phyloP scores from a whole-genome alignment of 2,888 invertebrate genomes.

The Unio delphinus region DNA sequence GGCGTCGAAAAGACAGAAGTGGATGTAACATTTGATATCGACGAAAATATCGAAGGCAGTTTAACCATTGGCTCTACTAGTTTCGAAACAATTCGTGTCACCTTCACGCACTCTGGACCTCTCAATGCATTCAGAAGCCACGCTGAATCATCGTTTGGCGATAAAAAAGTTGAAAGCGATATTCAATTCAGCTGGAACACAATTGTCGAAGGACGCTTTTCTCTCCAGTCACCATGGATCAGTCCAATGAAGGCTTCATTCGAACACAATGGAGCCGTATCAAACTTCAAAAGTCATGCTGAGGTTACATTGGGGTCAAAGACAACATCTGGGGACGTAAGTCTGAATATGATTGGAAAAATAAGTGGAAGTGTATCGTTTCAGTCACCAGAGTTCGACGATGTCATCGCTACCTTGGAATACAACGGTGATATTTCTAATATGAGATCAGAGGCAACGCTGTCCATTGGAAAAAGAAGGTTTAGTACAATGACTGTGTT shows the following conservation, averaged over 20 bases:
- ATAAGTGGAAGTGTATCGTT: too few species aligned
- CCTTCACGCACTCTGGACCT: conserved; percentile 14
- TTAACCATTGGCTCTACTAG: conserved; percentile 40
- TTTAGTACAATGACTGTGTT: too few species aligned
- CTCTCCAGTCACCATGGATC: conserved; percentile 17
- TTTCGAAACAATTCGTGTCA: conserved; percentile 20
- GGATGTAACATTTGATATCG: conserved; percentile 11
- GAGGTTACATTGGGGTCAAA: conserved; percentile 19
- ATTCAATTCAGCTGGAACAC: too few species aligned
- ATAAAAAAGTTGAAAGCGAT: too few species aligned
- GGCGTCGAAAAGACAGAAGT: conserved; percentile 1
- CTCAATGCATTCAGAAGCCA: conserved; percentile 1
- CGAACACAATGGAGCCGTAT: conserved; percentile 18
- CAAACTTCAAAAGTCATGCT: conserved; percentile 18
- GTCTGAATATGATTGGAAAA: not conserved
- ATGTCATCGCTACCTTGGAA: too few species aligned
- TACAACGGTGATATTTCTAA: too few species aligned
- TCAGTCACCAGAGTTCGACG: too few species aligned
- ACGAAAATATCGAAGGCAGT: conserved; percentile 30
- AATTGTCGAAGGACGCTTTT: conserved; percentile 8
- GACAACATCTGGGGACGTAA: conserved; percentile 32
- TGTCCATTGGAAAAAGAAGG: too few species aligned
- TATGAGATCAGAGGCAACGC: too few species aligned
- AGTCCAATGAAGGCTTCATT: conserved; percentile 15
- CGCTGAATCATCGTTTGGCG: not conserved